Conservation (phyloP, 2,888 invertebrate species). For the Hypselothyrea guttata region DNA sequence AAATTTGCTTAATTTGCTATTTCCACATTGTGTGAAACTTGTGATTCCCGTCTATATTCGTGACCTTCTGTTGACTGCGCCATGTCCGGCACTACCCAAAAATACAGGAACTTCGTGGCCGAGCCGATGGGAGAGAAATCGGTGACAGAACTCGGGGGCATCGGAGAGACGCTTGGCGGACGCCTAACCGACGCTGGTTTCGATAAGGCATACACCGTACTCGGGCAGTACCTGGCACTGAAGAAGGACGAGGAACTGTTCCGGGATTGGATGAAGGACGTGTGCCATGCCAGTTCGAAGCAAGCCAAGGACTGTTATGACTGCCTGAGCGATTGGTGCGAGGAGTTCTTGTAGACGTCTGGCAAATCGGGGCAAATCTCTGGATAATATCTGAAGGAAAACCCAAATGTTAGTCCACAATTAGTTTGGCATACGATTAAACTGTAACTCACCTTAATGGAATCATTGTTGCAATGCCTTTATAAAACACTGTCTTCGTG, state of each 20-base stretch:
- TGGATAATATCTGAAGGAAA: slow-evolving; percentile 25
- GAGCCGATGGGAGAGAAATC: slow-evolving; percentile 87
- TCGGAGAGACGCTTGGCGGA: slow-evolving; percentile 95
- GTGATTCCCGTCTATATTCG: not conserved
- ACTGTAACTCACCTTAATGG: slow-evolving; percentile 40
- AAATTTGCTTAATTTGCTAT: slow-evolving; percentile 11
- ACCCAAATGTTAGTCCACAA: slow-evolving; percentile 23
- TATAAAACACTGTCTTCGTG: not conserved
- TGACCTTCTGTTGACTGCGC: too few species aligned
- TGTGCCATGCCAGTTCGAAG: slow-evolving; percentile 94
- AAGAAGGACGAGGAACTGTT: slow-evolving; percentile 98
- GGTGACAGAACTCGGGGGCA: slow-evolving; percentile 92
- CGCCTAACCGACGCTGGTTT: slow-evolving; percentile 93
- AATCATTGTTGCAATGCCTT: slow-evolving; percentile 4
- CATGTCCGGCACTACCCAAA: slow-evolving; percentile 94
- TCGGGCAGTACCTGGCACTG: slow-evolving; percentile 97
- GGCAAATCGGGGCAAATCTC: slow-evolving; percentile 5
- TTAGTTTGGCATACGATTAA: slow-evolving; percentile 40
- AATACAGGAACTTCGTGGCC: slow-evolving; percentile 93
- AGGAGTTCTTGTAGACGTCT: slow-evolving; percentile 94
- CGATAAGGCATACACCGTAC: slow-evolving; percentile 98
- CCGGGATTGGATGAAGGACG: slow-evolving; percentile 98
- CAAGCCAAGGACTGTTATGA: slow-evolving; percentile 97
- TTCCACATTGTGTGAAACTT: slow-evolving; percentile 1
- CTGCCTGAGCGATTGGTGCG: slow-evolving; percentile 98